These are phyloP conservation scores for Halocynthia roretzi DNA, from an alignment of 23 tunicate species.

Conservation along the genomic window DNA sequence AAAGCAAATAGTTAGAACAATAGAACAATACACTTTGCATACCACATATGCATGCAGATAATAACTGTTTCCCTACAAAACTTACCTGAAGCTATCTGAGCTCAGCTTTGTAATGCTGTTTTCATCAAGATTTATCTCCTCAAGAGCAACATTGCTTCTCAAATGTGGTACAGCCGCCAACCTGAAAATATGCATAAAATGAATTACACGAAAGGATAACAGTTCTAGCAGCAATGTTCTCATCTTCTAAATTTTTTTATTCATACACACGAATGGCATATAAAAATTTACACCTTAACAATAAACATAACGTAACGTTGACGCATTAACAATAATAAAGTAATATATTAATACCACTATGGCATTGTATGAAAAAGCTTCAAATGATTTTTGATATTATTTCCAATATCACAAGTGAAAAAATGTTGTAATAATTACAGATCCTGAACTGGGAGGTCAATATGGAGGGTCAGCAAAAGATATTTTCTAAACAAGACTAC, in stretches of 20 bases:
- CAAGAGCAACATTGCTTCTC: slow-evolving; percentile 4
- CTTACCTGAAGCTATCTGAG: slow-evolving; percentile 6
- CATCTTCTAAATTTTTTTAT: too few relatives aligned
- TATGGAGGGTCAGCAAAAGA: too few relatives aligned
- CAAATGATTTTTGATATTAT: too few relatives aligned
- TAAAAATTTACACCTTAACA: too few relatives aligned
- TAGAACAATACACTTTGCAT: too few relatives aligned
- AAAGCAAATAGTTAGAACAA: not conserved
- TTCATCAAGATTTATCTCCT: slow-evolving; percentile 23
- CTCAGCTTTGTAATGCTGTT: slow-evolving; percentile 9
- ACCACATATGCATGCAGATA: not conserved
- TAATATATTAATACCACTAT: too few relatives aligned
- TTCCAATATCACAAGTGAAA: not conserved
- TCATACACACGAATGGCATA: too few relatives aligned
- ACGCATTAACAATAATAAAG: too few relatives aligned
- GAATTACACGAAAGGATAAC: not conserved
- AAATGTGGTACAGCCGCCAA: slow-evolving; percentile 18
- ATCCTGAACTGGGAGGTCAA: not conserved
- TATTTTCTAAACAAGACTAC: too few relatives aligned
- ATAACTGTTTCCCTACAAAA: not conserved
- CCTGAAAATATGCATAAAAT: slow-evolving; percentile 13
- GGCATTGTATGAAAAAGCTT: too few relatives aligned
- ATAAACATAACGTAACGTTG: too few relatives aligned
- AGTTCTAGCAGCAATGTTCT: not conserved
- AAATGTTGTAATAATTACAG: not conserved